Percentiles rank a stretch among this genome's conserved stretches.
These are phyloP conservation scores for Tinea pellionella DNA, from an alignment of 2,888 invertebrate species.

Conservation along the genomic window DNA sequence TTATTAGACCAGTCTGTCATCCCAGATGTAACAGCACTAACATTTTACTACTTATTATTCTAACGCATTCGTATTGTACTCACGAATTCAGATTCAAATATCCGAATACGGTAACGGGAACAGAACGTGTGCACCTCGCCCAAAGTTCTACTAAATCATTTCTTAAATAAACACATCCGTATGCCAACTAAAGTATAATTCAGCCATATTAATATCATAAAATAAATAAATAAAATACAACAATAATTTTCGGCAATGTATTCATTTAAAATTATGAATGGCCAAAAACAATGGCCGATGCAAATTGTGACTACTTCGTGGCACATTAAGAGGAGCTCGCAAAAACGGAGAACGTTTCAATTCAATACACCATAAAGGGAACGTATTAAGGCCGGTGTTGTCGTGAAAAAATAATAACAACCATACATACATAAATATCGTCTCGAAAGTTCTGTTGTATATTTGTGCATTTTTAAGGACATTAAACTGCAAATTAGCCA, in stretches of 20 bases:
- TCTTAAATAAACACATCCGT: too few relatives aligned
- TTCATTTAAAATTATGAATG: slow-evolving; percentile 47
- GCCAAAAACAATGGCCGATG: slow-evolving; percentile 56
- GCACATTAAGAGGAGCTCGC: slow-evolving; percentile 28
- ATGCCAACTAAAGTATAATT: neutral
- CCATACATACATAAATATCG: neutral
- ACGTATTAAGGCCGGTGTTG: neutral
- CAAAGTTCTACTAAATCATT: too few relatives aligned
- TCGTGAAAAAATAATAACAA: slow-evolving; percentile 1
- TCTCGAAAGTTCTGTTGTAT: slow-evolving; percentile 3
- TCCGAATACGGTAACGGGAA: too few relatives aligned
- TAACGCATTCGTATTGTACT: too few relatives aligned
- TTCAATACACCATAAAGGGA: slow-evolving; percentile 43
- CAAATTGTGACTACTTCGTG: slow-evolving; percentile 37
- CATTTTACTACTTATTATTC: too few relatives aligned
- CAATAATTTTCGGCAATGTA: slow-evolving; percentile 34
- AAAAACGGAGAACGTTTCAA: slow-evolving; percentile 41
- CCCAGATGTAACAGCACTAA: too few relatives aligned
- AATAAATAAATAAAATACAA: slow-evolving; percentile 22
- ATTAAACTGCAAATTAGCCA: slow-evolving; percentile 3
- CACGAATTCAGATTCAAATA: too few relatives aligned
- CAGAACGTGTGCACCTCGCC: too few relatives aligned
- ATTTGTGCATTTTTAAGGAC: neutral
- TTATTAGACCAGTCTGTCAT: too few relatives aligned
- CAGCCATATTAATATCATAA: neutral